These are phyloP conservation scores for Telmatherina bonti DNA, from an alignment of 2,797 vertebrate species.

Conservation along the genomic window DNA sequence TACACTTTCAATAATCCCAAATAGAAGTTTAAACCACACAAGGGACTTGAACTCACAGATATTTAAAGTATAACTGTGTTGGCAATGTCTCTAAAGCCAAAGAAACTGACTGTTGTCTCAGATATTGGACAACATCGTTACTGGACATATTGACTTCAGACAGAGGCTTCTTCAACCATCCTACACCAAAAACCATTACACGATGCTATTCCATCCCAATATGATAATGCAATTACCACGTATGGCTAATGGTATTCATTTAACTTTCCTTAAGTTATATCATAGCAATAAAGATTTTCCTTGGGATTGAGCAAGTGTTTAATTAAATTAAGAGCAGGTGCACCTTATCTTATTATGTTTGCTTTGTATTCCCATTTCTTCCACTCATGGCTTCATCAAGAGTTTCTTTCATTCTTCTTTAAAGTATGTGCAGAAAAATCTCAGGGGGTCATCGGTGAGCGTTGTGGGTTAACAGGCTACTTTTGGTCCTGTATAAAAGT, in stretches of 20 bases:
- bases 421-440: too few species aligned
- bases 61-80: not conserved
- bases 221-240: not conserved
- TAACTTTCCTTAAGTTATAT: not conserved
- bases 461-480: too few species aligned
- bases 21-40: not conserved
- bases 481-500: too few species aligned
- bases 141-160: not conserved
- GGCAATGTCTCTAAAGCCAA: not conserved
- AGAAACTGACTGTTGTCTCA: not conserved
- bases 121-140: not conserved
- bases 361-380: slow-evolving; percentile 2
- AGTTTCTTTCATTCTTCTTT: too few species aligned
- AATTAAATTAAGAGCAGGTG: slow-evolving; percentile 8
- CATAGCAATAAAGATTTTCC: not conserved
- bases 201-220: not conserved
- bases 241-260: not conserved
- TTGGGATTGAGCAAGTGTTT: not conserved
- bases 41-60: not conserved
- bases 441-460: too few species aligned
- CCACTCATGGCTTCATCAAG: not conserved
- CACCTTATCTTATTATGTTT: not conserved
- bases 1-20: not conserved
- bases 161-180: not conserved
- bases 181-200: not conserved